These are phyloP conservation scores for Tautogolabrus adspersus DNA, from an alignment of 2,113 vertebrate species.

Conservation along the genomic window DNA sequence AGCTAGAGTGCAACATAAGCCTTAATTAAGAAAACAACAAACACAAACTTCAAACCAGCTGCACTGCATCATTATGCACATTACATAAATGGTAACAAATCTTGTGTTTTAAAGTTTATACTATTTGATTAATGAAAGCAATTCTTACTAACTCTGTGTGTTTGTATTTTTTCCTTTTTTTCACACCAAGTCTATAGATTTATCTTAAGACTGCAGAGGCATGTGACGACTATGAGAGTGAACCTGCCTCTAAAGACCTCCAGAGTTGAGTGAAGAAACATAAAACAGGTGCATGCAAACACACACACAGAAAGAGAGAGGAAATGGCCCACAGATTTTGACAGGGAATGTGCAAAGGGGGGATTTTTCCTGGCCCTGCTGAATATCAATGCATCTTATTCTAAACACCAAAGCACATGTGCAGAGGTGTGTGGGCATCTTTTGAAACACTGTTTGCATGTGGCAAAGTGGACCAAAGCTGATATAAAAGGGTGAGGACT, in stretches of 20 bases:
- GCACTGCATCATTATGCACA: too few species aligned
- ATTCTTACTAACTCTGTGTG: not conserved
- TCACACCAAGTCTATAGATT: not conserved
- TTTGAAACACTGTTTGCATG: constrained; percentile 33
- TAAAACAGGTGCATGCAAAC: constrained; percentile 70
- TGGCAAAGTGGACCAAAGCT: constrained; percentile 17
- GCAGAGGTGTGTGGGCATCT: constrained; percentile 65
- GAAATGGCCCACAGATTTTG: constrained; percentile 62
- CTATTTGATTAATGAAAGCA: not conserved
- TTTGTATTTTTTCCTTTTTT: not conserved
- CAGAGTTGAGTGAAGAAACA: constrained; percentile 67
- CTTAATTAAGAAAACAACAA: too few species aligned
- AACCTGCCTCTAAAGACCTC: constrained; percentile 64
- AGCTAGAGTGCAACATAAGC: too few species aligned
- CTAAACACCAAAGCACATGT: constrained; percentile 68
- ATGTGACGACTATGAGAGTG: constrained; percentile 50
- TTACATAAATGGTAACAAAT: too few species aligned
- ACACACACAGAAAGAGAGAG: constrained; percentile 24
- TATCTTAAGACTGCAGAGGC: constrained; percentile 25
- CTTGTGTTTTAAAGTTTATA: not conserved
- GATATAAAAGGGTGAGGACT: not conserved
- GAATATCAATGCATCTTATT: constrained; percentile 67
- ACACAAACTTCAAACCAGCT: too few species aligned
- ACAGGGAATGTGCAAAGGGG: constrained; percentile 56
- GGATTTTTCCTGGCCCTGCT: constrained; percentile 59